Evolutionary conservation across 2,113 vertebrate genomes (phyloP).

Genomic region (Mungos mungo): DNA sequence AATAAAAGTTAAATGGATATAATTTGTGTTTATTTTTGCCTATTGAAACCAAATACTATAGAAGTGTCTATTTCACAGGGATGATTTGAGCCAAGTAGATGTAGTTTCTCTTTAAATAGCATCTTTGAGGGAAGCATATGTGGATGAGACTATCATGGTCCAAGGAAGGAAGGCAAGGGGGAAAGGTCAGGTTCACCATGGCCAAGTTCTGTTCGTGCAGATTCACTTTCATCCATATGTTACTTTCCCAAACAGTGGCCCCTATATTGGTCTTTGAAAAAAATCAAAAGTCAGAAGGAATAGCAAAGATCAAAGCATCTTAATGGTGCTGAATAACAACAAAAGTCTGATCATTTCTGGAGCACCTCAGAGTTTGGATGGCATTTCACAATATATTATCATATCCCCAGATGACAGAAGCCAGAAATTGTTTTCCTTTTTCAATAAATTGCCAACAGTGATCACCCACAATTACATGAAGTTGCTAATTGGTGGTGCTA

Average conservation of each 20-base stretch:
- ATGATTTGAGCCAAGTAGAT: constrained; percentile 63
- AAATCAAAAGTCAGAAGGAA: constrained; percentile 28
- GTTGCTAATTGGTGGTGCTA: neutral
- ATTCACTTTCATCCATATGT: neutral
- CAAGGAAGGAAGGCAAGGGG: neutral
- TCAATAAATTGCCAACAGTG: neutral
- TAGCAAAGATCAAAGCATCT: neutral
- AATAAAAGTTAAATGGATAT: constrained; percentile 74
- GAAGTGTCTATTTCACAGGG: constrained; percentile 62
- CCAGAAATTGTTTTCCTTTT: neutral
- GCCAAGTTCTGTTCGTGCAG: neutral
- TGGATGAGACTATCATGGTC: constrained; percentile 8
- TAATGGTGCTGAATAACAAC: neutral
- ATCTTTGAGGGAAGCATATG: constrained; percentile 36
- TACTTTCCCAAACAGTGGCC: neutral
- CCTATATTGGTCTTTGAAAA: neutral
- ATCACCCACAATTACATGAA: neutral
- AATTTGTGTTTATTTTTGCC: constrained; percentile 79
- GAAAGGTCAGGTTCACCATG: neutral
- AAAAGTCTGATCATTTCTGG: neutral
- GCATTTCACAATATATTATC: neutral
- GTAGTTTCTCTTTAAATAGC: constrained; percentile 67
- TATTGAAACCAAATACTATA: constrained; percentile 74
- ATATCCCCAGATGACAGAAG: neutral
- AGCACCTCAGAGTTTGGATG: neutral